Percentiles rank a stretch among this genome's conserved stretches.
Conservation (phyloP, 2,888 invertebrate species). For the Tetheella fluctuosa region DNA sequence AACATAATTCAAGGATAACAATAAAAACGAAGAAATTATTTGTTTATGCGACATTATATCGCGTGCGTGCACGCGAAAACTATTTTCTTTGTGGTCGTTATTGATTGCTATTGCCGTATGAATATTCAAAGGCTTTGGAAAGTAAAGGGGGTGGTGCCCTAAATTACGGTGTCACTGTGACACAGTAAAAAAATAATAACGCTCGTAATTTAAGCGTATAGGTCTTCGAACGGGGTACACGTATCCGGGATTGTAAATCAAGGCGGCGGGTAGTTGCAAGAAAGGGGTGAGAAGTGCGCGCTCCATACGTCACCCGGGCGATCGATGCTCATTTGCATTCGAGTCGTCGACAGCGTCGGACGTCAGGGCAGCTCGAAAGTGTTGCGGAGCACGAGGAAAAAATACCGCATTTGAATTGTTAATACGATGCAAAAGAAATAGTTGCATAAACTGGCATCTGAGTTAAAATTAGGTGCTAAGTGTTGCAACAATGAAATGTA, state of each 20-base stretch:
- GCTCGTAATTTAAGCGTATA: slow-evolving; percentile 71
- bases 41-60: slow-evolving; percentile 81
- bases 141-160: slow-evolving; percentile 79
- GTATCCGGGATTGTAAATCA: slow-evolving; percentile 81
- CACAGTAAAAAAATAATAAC: slow-evolving; percentile 71
- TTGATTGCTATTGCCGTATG: slow-evolving; percentile 83
- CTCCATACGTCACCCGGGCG: slow-evolving; percentile 74
- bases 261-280: slow-evolving; percentile 80
- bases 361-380: slow-evolving; percentile 80
- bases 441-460: slow-evolving; percentile 72
- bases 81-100: slow-evolving; percentile 80
- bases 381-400: slow-evolving; percentile 72
- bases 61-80: slow-evolving; percentile 83
- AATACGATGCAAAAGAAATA: slow-evolving; percentile 77
- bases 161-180: slow-evolving; percentile 82
- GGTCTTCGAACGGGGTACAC: slow-evolving; percentile 71
- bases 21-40: slow-evolving; percentile 80
- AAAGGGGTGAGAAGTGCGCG: slow-evolving; percentile 81
- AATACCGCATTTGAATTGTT: slow-evolving; percentile 79
- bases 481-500: slow-evolving; percentile 61
- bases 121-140: slow-evolving; percentile 81
- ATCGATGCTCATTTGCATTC: slow-evolving; percentile 83
- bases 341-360: slow-evolving; percentile 71
- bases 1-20: slow-evolving; percentile 68
- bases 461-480: slow-evolving; percentile 72